phyloP scores from a whole-genome alignment of 2,113 vertebrate genomes.

The Anser brachyrhynchus region DNA sequence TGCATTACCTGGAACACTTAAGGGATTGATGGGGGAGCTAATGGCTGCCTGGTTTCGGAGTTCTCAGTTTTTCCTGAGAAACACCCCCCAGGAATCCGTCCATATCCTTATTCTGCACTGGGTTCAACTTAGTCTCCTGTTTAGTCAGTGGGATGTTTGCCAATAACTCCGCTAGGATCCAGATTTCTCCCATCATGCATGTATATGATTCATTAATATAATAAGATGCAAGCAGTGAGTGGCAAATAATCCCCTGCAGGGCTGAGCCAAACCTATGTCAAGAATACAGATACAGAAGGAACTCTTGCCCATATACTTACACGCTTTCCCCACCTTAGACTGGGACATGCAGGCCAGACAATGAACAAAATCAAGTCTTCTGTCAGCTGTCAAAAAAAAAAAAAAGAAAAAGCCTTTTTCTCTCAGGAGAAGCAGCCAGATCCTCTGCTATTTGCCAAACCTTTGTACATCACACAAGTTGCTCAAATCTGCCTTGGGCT shows the following conservation, averaged over 20 bases:
- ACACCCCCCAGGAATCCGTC: background rate
- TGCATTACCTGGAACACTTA: background rate
- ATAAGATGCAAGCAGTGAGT: background rate
- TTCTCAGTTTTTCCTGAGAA: background rate
- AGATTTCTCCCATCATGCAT: background rate
- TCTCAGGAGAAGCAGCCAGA: background rate
- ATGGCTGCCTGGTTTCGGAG: background rate
- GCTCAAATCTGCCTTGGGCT: background rate
- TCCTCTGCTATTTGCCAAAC: background rate
- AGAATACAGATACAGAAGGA: background rate
- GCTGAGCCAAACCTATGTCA: background rate
- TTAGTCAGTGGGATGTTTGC: background rate
- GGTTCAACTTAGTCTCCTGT: background rate
- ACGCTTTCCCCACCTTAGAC: background rate
- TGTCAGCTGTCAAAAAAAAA: background rate
- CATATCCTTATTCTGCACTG: background rate
- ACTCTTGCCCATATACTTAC: background rate
- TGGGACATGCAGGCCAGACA: background rate
- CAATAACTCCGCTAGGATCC: background rate
- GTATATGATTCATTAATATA: background rate
- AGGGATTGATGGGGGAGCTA: background rate
- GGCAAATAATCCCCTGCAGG: background rate
- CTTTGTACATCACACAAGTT: background rate
- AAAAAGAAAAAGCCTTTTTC: background rate
- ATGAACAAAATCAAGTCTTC: background rate